Base-by-base conservation (phyloP, 2,888 invertebrate species). In the Slavum lentiscoides region DNA sequence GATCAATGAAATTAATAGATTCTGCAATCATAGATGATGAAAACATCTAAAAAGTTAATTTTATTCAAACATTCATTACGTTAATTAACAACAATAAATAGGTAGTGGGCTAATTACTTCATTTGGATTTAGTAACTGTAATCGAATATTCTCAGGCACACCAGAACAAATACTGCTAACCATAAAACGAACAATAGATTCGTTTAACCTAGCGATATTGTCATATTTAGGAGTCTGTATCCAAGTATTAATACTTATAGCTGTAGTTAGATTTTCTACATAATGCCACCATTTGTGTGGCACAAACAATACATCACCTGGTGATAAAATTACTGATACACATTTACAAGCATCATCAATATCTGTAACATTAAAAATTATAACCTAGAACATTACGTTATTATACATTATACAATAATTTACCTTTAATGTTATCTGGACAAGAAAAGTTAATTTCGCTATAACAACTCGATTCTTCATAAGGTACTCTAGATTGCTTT, bases 281-380 rank as follows among this genome's bases (percentile, higher is more conserved):
- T 93, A 97, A 88, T 98, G 98, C 98, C 98, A 98, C 97, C 98
- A 98, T 82, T 94, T 93, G 82, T 90, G 90, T 0, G 98, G 98
- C 11, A 98, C 93, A 85, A 94, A 90, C 58, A 98, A 88, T 0
- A 95, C 93, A 87, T 98, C 95, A 0, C 96, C 96, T 15, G 95
- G 92, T 68, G 91, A 88, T 73, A 98, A 87, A 76, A 90, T 89
- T 53, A 95, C 90, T 83, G 91, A 87, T 83, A 89, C 76, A 70
- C 82, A 82, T 61, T 82, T 82, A 61, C 81, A 64, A 21, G 74
- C 23, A 21, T 74, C 39, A 8, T 67, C 62, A 73, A 69, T 68
- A 74, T 61, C 73, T 82, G 55, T n/a, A 82, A 82, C 15, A 43
- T 68, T 17, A 23, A 53, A 69, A 15, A 68, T 66, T 37, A 23